A percentile compares a stretch with the other conserved stretches of the same genome.
These are phyloP conservation scores for Barnardius zonarius DNA, from an alignment of 2,113 vertebrate genomes.

Conservation along the genomic window DNA sequence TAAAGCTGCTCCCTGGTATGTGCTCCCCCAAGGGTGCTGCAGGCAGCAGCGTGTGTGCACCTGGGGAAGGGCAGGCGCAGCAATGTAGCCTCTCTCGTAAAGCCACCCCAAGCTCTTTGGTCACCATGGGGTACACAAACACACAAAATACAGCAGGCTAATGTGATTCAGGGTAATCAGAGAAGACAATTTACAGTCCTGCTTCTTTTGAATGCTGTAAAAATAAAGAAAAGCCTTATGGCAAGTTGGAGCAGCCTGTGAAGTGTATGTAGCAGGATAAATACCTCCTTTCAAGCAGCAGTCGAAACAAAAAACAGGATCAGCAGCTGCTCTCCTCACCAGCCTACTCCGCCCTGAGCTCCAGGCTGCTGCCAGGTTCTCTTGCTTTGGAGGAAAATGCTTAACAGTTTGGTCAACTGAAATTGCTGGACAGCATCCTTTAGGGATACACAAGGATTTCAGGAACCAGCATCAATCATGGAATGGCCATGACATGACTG, in stretches of 20 bases:
- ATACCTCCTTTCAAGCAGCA: background rate
- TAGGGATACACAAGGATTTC: background rate
- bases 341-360: background rate
- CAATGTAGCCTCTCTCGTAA: fast-evolving
- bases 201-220: background rate
- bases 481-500: background rate
- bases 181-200: background rate
- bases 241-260: background rate
- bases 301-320: background rate
- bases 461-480: background rate
- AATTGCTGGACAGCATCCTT: background rate
- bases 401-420: background rate
- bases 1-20: background rate
- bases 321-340: background rate
- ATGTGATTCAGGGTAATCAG: background rate
- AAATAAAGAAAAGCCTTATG: slow-evolving; percentile 8
- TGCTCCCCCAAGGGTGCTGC: background rate
- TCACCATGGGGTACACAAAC: background rate
- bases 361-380: background rate
- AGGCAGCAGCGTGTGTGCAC: fast-evolving
- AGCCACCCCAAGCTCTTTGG: background rate
- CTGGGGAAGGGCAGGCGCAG: background rate
- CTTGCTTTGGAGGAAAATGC: background rate
- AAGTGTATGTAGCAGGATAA: slow-evolving; percentile 6
- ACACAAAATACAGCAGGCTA: background rate